Evolutionary conservation across 1,140 invertebrate species (phyloP).

Genomic region (Zaprionus lachaisei): DNA sequence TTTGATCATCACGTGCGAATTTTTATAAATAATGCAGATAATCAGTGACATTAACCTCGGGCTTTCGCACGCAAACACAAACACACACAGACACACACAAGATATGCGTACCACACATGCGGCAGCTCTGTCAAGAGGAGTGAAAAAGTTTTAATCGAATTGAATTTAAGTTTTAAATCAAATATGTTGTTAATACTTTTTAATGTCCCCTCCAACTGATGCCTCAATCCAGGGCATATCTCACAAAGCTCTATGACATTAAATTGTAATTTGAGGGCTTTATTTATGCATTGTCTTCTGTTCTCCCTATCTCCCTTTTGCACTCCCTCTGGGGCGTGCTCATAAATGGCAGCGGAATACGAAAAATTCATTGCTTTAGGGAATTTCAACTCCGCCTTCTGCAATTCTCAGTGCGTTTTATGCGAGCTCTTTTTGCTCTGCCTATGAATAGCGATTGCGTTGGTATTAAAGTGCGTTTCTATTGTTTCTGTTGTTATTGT

Average conservation of each 20-base stretch:
- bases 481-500: slow-evolving; percentile 5
- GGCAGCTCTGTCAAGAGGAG: neutral
- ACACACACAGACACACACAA: neutral
- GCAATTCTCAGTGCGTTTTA: slow-evolving; percentile 37
- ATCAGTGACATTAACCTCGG: slow-evolving; percentile 46
- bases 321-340: slow-evolving; percentile 42
- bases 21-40: slow-evolving; percentile 58
- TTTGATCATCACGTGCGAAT: slow-evolving; percentile 54
- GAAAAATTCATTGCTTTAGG: slow-evolving; percentile 56
- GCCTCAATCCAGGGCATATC: neutral
- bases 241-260: slow-evolving; percentile 41
- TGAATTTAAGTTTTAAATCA: slow-evolving; percentile 52
- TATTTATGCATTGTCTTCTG: slow-evolving; percentile 50
- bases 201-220: slow-evolving; percentile 11
- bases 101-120: neutral
- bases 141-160: slow-evolving; percentile 56
- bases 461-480: slow-evolving; percentile 7
- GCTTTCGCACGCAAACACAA: neutral
- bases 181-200: slow-evolving; percentile 47
- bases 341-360: slow-evolving; percentile 49
- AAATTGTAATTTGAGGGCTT: slow-evolving; percentile 56
- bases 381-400: slow-evolving; percentile 34
- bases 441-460: slow-evolving; percentile 41
- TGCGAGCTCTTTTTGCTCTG: slow-evolving; percentile 15
- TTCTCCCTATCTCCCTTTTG: slow-evolving; percentile 7